A percentile compares a stretch with the other conserved stretches of the same genome.
phyloP scores from a whole-genome alignment of 1,140 invertebrate species.

The Lineus longissimus region DNA sequence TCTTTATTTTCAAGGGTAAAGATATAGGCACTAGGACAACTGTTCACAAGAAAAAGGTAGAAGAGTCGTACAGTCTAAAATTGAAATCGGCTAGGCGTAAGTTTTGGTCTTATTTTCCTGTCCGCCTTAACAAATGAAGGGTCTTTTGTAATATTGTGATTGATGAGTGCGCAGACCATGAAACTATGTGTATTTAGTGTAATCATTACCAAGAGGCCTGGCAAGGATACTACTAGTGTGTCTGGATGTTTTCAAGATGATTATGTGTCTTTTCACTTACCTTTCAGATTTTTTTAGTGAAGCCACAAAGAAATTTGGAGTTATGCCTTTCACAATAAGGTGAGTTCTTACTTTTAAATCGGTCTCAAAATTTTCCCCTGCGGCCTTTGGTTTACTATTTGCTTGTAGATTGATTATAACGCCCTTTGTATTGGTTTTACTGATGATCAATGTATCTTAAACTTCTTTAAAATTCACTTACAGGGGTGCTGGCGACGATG shows the following conservation, averaged over 20 bases:
- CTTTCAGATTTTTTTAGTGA: slow-evolving; percentile 82
- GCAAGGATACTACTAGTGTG: too few species aligned
- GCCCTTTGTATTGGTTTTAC: too few species aligned
- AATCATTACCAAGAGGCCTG: too few species aligned
- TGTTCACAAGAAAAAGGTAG: slow-evolving; percentile 92
- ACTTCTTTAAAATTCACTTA: slow-evolving; percentile 54
- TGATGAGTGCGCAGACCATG: too few species aligned
- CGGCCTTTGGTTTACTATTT: too few species aligned
- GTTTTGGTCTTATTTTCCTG: too few species aligned
- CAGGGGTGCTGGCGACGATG: slow-evolving; percentile 83
- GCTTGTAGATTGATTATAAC: too few species aligned
- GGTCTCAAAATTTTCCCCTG: neutral
- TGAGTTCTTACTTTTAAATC: slow-evolving; percentile 25
- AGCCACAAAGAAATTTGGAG: slow-evolving; percentile 84
- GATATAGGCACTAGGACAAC: slow-evolving; percentile 93
- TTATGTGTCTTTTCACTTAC: slow-evolving; percentile 20
- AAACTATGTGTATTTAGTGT: too few species aligned
- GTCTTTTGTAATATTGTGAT: too few species aligned
- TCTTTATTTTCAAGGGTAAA: slow-evolving; percentile 53
- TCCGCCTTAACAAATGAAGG: too few species aligned
- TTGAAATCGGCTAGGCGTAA: slow-evolving; percentile 84
- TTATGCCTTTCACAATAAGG: slow-evolving; percentile 73
- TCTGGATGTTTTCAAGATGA: neutral
- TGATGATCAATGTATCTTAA: too few species aligned
- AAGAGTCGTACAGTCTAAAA: slow-evolving; percentile 89